Percentiles rank a stretch among this genome's conserved stretches.
Evolutionary conservation across 1,140 invertebrate genomes (phyloP).

Genomic region (Heliconius melpomene): DNA sequence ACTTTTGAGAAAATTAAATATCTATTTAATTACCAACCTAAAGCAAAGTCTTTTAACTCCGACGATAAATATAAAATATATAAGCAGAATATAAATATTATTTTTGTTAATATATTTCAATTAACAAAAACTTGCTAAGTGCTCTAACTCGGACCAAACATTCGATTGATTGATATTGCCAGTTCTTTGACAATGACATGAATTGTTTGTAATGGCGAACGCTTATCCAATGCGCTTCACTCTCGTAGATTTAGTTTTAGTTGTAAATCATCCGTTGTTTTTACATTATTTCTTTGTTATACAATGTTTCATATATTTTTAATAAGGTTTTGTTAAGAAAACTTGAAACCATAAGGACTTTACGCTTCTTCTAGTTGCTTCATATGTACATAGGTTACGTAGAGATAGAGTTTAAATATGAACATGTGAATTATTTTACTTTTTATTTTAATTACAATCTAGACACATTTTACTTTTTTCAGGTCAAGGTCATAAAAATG

Average conservation of each 20-base stretch:
- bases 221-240: neutral
- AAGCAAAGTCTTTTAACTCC: too few relatives aligned
- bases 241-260: constrained; percentile 3
- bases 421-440: too few relatives aligned
- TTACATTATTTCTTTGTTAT: too few relatives aligned
- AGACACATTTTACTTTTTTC: neutral
- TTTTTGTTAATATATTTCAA: neutral
- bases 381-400: too few relatives aligned
- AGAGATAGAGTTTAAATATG: too few relatives aligned
- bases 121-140: neutral
- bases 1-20: neutral
- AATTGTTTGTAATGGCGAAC: neutral
- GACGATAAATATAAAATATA: neutral
- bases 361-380: too few relatives aligned
- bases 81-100: neutral
- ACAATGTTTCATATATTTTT: too few relatives aligned
- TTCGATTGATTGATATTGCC: neutral
- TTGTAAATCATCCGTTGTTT: neutral
- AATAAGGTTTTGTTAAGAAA: too few relatives aligned
- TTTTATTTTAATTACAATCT: neutral
- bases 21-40: too few relatives aligned
- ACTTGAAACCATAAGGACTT: too few relatives aligned
- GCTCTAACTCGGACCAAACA: neutral
- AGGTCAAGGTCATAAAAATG: neutral
- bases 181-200: constrained; percentile 11